Percentiles rank a stretch among this genome's conserved stretches.
Evolutionary conservation across 2,797 vertebrate genomes (phyloP).

Genomic region (Sebastes iracundus): DNA sequence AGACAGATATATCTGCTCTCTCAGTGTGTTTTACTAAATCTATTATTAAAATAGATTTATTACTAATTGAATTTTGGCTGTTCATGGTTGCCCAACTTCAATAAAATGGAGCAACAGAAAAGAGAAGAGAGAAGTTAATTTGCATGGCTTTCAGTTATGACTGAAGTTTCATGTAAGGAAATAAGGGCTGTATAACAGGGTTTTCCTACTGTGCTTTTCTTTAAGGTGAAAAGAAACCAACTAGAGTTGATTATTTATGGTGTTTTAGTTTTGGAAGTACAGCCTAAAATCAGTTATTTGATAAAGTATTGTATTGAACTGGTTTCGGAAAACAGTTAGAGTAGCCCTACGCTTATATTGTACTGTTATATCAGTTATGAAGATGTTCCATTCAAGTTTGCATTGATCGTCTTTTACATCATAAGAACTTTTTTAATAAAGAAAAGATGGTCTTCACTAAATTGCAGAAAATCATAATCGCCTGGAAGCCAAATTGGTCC

Average conservation of each 20-base stretch:
- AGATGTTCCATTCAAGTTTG: background rate
- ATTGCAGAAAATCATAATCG: background rate
- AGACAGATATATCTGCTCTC: background rate
- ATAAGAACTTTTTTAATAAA: background rate
- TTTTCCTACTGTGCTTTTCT: background rate
- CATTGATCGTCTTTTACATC: background rate
- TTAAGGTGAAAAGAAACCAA: background rate
- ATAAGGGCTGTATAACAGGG: background rate
- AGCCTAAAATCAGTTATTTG: background rate
- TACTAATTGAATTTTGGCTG: background rate
- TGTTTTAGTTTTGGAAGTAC: background rate
- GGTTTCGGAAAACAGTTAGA: background rate
- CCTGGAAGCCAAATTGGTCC: background rate
- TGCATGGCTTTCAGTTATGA: background rate
- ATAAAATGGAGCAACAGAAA: background rate
- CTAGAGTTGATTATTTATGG: background rate
- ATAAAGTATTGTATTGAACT: background rate
- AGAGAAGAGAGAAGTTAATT: background rate
- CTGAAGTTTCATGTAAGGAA: background rate
- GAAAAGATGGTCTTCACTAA: background rate
- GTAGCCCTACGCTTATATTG: background rate
- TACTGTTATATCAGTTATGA: background rate
- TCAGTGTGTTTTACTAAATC: background rate
- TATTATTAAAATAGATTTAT: background rate
- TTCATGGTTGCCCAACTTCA: background rate